Evolutionary conservation across 2,797 vertebrate species (phyloP).

Genomic region (Fratercula arctica): DNA sequence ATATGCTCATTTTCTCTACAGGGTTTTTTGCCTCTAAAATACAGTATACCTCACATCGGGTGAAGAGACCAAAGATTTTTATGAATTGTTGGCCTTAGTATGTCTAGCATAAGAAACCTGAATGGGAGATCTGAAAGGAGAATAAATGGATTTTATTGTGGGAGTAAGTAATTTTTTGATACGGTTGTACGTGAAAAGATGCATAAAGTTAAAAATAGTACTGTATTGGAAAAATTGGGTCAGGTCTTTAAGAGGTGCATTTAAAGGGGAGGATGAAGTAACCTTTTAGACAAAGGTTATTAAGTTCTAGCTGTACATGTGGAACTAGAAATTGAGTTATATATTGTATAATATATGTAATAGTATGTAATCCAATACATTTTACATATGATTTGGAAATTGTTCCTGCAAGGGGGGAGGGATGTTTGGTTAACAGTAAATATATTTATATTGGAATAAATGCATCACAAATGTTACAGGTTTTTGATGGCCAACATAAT

Average conservation of each 20-base stretch:
- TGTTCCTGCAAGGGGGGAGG: rapidly evolving
- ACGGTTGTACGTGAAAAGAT: background rate
- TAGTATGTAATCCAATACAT: background rate
- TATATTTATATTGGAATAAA: background rate
- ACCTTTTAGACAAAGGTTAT: background rate
- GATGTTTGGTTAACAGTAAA: background rate
- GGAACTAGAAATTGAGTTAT: background rate
- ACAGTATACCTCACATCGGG: background rate
- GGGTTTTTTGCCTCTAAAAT: background rate
- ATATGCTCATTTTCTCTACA: background rate
- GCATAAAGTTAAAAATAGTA: background rate
- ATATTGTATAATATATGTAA: background rate
- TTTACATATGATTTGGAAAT: background rate
- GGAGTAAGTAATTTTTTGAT: background rate
- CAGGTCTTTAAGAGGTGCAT: background rate
- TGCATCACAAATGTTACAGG: background rate
- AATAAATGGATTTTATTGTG: background rate
- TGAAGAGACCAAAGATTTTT: background rate
- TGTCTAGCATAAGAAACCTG: background rate
- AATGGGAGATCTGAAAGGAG: background rate
- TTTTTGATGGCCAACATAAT: background rate
- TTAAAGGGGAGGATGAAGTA: background rate
- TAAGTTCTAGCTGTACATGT: background rate
- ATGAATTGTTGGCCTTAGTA: background rate
- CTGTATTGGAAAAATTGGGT: background rate